Conservation (phyloP, 1,140 invertebrate species). For the Tetragnatha versicolor region DNA sequence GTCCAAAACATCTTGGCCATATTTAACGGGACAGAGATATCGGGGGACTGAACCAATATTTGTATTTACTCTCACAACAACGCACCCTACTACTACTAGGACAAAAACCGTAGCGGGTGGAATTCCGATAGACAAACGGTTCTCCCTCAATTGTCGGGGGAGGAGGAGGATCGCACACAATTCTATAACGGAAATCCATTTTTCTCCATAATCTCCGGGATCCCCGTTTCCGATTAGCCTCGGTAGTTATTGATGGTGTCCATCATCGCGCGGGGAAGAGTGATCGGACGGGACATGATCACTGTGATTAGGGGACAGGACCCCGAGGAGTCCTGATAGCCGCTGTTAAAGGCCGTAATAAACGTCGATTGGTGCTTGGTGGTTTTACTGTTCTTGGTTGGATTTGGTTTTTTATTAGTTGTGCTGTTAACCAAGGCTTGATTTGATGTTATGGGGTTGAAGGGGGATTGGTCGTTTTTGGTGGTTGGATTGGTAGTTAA, state of each 20-base stretch:
- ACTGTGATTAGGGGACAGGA: slow-evolving; percentile 36
- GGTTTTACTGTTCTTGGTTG: background rate
- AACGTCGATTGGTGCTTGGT: background rate
- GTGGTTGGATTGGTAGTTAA: no score
- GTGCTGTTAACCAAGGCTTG: no score
- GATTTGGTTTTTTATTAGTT: no score
- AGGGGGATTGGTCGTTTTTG: no score
- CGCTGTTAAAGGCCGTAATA: background rate
- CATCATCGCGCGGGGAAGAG: background rate
- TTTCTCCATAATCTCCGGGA: slow-evolving; percentile 50
- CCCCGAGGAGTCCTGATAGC: background rate
- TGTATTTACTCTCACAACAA: no score
- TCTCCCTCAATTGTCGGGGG: background rate
- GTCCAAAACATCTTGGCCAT: no score
- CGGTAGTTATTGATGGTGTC: slow-evolving; percentile 44
- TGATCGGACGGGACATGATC: slow-evolving; percentile 26
- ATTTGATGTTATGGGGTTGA: no score
- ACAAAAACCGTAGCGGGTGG: background rate
- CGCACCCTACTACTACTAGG: no score
- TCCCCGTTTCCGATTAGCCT: slow-evolving; percentile 42
- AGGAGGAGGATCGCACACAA: slow-evolving; percentile 32
- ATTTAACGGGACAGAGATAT: no score
- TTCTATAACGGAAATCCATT: slow-evolving; percentile 53
- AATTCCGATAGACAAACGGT: slow-evolving; percentile 4
- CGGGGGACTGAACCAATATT: no score